phyloP scores from a whole-genome alignment of 2,888 invertebrate species.

The Drosophila trichaetosa region DNA sequence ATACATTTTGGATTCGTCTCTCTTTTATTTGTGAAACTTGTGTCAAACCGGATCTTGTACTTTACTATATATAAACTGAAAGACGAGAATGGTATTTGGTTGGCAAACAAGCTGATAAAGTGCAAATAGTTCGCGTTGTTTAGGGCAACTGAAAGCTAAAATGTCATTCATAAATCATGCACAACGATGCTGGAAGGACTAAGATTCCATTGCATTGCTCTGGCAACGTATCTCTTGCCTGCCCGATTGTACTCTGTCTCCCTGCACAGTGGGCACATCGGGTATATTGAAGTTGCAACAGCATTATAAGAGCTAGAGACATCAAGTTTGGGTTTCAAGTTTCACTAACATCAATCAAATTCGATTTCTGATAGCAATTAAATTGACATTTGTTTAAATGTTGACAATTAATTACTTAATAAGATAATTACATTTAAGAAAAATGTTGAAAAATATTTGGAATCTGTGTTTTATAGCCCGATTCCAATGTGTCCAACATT shows the following conservation, averaged over 20 bases:
- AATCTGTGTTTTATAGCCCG: background rate
- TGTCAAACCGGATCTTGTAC: background rate
- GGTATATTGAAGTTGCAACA: background rate
- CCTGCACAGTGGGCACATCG: background rate
- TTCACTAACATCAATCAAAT: background rate
- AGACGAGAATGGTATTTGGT: background rate
- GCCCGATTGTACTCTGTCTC: background rate
- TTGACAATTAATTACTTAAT: too few relatives aligned
- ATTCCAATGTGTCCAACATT: background rate
- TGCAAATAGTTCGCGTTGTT: background rate
- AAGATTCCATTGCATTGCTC: conserved; percentile 46
- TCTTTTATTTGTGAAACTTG: background rate
- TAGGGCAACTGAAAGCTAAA: conserved; percentile 58
- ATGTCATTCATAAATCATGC: conserved; percentile 82
- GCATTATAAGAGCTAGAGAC: background rate
- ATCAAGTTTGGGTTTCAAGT: background rate
- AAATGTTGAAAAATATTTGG: background rate
- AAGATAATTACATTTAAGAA: too few relatives aligned
- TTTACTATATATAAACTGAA: background rate
- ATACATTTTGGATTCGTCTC: background rate
- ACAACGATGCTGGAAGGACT: conserved; percentile 70
- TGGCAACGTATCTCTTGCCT: conserved; percentile 1
- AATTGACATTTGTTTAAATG: background rate
- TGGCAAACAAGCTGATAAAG: conserved; percentile 4
- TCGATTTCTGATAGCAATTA: background rate